These are phyloP conservation scores for Pyrrhosoma nymphula DNA, from an alignment of 2,888 invertebrate genomes.

Conservation along the genomic window DNA sequence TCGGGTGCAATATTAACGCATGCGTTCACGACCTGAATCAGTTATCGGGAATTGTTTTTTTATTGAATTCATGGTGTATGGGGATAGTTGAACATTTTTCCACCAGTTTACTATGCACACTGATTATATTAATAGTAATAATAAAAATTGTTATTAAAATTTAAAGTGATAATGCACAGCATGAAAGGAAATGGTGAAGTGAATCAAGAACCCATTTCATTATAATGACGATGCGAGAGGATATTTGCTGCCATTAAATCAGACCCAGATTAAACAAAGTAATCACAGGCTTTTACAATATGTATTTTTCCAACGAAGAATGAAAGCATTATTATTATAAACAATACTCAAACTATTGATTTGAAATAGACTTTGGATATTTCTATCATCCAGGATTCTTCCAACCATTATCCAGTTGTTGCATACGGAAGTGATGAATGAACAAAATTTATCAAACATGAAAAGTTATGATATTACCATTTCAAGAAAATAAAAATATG, in stretches of 20 bases:
- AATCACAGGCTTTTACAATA: too few species aligned
- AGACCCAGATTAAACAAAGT: neutral
- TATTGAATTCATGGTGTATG: neutral
- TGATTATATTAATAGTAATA: neutral
- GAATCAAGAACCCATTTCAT: neutral
- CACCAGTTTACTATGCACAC: neutral
- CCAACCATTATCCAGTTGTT: too few species aligned
- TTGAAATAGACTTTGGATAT: neutral
- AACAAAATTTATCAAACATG: too few species aligned
- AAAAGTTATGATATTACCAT: too few species aligned
- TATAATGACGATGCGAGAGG: neutral
- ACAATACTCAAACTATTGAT: neutral
- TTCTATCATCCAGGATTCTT: neutral
- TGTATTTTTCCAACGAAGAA: too few species aligned
- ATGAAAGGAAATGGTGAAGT: neutral
- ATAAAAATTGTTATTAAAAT: too few species aligned
- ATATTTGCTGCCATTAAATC: neutral
- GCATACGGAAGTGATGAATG: too few species aligned
- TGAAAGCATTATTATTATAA: too few species aligned
- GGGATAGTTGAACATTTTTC: neutral
- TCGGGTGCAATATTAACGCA: slow-evolving; percentile 8
- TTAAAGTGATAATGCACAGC: too few species aligned
- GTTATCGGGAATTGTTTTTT: neutral
- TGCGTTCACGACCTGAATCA: slow-evolving; percentile 30
- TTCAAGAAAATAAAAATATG: too few species aligned